These are phyloP conservation scores for Lydus trimaculatus DNA, from an alignment of 2,888 invertebrate genomes.

Conservation along the genomic window DNA sequence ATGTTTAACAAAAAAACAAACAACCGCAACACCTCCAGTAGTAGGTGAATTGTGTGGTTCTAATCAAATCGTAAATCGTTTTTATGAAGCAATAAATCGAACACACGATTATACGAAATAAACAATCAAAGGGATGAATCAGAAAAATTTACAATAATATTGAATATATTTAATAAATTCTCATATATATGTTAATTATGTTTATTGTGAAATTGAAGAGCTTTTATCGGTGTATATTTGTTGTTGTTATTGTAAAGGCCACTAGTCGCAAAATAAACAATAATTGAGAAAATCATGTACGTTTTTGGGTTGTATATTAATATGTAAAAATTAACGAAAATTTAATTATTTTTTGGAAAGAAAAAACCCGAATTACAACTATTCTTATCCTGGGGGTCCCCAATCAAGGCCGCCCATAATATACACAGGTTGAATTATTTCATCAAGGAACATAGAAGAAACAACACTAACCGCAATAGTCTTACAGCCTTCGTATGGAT, in stretches of 20 bases:
- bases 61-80: constrained; percentile 22
- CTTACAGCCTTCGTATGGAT: too few species aligned
- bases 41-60: constrained; percentile 17
- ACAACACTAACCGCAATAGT: too few species aligned
- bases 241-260: background rate
- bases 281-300: background rate
- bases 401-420: background rate
- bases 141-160: background rate
- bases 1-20: background rate
- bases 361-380: background rate
- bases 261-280: background rate
- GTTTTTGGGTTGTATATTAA: background rate
- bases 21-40: background rate
- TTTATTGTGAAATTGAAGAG: background rate
- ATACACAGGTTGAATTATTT: too few species aligned
- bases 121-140: background rate
- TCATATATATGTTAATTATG: background rate
- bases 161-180: background rate
- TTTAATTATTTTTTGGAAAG: background rate
- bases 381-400: background rate
- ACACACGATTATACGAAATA: background rate
- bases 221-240: background rate
- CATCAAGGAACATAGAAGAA: too few species aligned
- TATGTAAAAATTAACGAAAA: background rate
- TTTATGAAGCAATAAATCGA: background rate